These are phyloP conservation scores for Epinephelus cyanopodus DNA, from an alignment of 2,113 vertebrate genomes.

Conservation along the genomic window DNA sequence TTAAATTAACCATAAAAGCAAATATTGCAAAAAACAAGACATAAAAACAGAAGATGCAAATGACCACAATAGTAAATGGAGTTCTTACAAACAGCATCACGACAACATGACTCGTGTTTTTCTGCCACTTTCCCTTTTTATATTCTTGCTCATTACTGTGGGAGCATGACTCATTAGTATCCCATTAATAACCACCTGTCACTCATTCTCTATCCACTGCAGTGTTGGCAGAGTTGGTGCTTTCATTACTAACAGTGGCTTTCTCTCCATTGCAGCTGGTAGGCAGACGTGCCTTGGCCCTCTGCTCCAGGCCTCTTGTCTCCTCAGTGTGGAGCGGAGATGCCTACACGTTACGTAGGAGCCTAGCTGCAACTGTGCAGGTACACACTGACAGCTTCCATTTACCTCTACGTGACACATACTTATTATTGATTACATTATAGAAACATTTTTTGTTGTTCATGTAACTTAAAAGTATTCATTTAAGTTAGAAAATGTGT, in stretches of 20 bases:
- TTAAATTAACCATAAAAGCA: no score
- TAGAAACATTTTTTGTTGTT: background rate
- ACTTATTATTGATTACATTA: background rate
- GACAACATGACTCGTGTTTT: background rate
- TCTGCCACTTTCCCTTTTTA: background rate
- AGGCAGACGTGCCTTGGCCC: constrained; percentile 77
- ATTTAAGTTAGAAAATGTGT: background rate
- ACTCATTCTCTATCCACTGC: constrained; percentile 1
- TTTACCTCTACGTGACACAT: background rate
- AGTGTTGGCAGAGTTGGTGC: background rate
- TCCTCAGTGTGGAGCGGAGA: constrained; percentile 63
- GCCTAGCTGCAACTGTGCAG: constrained; percentile 77
- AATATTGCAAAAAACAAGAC: background rate
- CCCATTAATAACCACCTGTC: constrained; percentile 12
- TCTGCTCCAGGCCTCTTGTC: constrained; percentile 75
- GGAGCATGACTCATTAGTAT: background rate
- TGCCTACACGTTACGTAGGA: constrained; percentile 52
- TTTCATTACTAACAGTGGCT: background rate
- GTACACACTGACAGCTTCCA: constrained; percentile 66
- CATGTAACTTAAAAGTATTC: background rate
- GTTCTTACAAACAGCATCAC: background rate
- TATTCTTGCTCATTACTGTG: background rate
- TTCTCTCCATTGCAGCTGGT: constrained; percentile 82
- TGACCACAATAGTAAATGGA: background rate
- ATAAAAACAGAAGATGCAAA: background rate